A percentile compares a stretch with the other conserved stretches of the same genome.
phyloP scores from a whole-genome alignment of 2,113 vertebrate species.

The Pyrgilauda ruficollis region DNA sequence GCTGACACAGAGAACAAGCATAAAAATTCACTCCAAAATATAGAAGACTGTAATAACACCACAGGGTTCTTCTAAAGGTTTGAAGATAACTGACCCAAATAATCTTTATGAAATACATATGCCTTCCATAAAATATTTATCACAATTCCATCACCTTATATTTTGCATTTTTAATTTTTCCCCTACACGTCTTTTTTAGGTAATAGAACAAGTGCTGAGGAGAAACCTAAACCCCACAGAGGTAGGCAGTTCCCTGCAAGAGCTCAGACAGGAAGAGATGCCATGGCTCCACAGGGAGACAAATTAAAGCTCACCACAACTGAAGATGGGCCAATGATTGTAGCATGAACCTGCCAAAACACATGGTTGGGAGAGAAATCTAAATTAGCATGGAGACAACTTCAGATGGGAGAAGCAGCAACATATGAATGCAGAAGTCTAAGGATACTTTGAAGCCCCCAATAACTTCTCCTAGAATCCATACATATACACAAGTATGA shows the following conservation, averaged over 20 bases:
- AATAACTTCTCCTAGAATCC: background rate
- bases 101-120: background rate
- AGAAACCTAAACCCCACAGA: background rate
- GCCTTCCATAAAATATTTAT: background rate
- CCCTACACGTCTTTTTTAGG: background rate
- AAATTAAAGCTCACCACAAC: background rate
- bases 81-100: background rate
- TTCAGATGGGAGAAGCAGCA: background rate
- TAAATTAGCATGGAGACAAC: background rate
- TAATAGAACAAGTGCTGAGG: background rate
- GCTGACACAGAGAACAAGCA: background rate
- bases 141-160: background rate
- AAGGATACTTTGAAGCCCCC: background rate
- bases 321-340: background rate
- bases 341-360: background rate
- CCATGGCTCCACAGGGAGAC: background rate
- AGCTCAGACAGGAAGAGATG: background rate
- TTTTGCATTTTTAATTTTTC: background rate
- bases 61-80: background rate
- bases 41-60: background rate
- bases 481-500: fast-evolving
- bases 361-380: background rate
- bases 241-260: background rate
- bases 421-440: fast-evolving
- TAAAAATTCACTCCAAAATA: background rate